Base-by-base conservation (phyloP, 2,113 vertebrate species). In the Cichladusa arquata region DNA sequence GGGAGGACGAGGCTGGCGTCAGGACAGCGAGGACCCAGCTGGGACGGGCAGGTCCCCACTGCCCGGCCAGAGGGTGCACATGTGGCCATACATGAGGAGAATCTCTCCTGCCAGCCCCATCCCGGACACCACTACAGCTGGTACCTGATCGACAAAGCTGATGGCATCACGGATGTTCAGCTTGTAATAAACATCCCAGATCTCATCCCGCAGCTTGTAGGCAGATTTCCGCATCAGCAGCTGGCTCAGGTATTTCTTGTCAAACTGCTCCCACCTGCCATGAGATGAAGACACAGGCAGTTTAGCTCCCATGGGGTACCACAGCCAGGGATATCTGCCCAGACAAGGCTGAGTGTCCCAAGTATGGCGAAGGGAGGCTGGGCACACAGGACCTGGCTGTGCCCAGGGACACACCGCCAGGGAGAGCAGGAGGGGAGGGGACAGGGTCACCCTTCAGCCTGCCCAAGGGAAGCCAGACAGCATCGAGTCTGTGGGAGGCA, bases 101-200 rank as follows among this genome's bases (percentile, higher is more conserved):
- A 54, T 12, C 40, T 62, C 61, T 87, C 61, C 33, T 19, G 25
- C 24, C 5, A 6, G 42, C 50, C 14, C 33, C 36, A 33, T 19
- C 34, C 84, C 5, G 19, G n/a, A 36, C 50, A 48, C 40, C 40
- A 33, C 14, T 9, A 0, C 4, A n/a, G 57, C 33, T 22, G 38
- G 36, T 38, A 99, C 99, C 99, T 99, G 99, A 93, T 99, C 99
- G 2, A 99, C 99, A 4, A 99, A 98, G 84, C 98, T 99, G 98
- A 99, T 99, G 80, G 99, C 99, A 61, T 99, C 99, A 20, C 99
- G 97, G 97, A 99, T 99, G 97, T 99, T 99, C 93, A 99, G 99
- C 97, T 99, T 99, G 98, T 99, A 99, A 88, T 99, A 99, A 15
- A 99, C 99, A 34, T 99, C 99, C 99, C 99, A 99, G 92, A 99